Evolutionary conservation across 2,113 vertebrate genomes (phyloP), one percentile per base, ranked within the genome.

Genomic region (Urocitellus parryii): DNA sequence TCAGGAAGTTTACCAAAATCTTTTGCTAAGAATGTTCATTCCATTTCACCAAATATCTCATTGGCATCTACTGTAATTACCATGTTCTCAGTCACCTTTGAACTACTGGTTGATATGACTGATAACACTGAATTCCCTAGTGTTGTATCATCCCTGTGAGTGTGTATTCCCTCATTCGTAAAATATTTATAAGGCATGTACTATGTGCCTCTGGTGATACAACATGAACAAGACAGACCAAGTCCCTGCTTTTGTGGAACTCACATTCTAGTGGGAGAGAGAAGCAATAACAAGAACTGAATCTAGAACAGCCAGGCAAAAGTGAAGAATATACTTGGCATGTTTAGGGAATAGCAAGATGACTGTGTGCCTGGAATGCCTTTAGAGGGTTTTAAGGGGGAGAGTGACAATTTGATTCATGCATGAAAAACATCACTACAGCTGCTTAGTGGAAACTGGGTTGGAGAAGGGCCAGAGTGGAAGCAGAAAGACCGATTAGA

Each of bases 21-120:
- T 88, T 96, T 91, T 96, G 58, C 68, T n/a, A 86, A 45, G 53
- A 65, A 18, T 74, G 53, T 37, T 58, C 67, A 8, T 68, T 95
- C 72, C 42, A 11, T 72, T 95, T 87, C 78, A 93, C 77, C 13
- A 85, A 37, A 42, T 80, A 84, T 67, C 14, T 95, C 11, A 27
- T 83, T 78, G 61, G 27, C 20, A 74, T 53, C 37, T 70, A 88
- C 29, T 90, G 73, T 80, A 90, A 81, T 95, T 24, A 42, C 34
- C 42, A 13, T 79, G 45, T 61, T 37, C 42, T 65, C 42, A 53
- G 34, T 81, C 48, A 61, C 80, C 37, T 85, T 85, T 81, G 73
- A 76, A 91, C 32, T 88, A 58, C 13, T 89, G 42, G 32, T 22
- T 61, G 45, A 78, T 88, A 39, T 65, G 34, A 58, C 63, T 79